Evolutionary conservation across 2,113 vertebrate species (phyloP), one percentile per base, ranked within the genome.

Genomic region (Myrmecophaga tridactyla): DNA sequence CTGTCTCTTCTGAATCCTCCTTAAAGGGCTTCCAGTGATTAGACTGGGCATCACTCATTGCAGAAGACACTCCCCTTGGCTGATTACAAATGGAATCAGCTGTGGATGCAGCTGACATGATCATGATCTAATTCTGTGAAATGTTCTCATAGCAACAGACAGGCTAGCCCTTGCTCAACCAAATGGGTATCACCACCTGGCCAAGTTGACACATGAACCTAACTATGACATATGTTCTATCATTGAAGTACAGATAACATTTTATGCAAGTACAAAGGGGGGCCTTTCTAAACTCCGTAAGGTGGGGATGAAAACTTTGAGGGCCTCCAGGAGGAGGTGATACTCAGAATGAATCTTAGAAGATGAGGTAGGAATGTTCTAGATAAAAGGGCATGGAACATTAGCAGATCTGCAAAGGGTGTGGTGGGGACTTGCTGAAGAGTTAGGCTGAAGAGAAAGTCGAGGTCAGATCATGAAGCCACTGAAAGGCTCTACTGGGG

Each of bases 271-370:
- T 67, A 17, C 39, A 34, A 20, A 72, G 43, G 41, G 65, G 58
- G 14, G 36, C 10, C 27, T 27, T n/a, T 39, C 39, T 76, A 73
- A 39, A 69, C 15, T 20, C 21, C 23, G 20, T n/a, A 46, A 86
- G 51, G 20, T 78, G 29, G 17, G 1, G 36, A 7, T 63, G 36
- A n/a, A 86, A 21, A 27, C 29, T 27, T 60, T 21, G 23, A 80
- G 34, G 77, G 25, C 41, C 18, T 70, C 10, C 62, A 69, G 31
- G 51, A 51, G 48, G 70, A 95, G 51, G 34, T 34, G 48, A n/a
- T 56, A 34, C 29, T 80, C 58, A 51, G 90, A 75, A 56, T 51
- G 62, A 78, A 31, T 69, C 88, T 92, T 94, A 65, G 92, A 83
- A 46, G 65, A 69, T 46, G 18, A 81, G 69, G 6, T 13, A 1